Evolutionary conservation across 2,113 vertebrate species (phyloP), one percentile per base, ranked within the genome.

Genomic region (Pterocles gutturalis): DNA sequence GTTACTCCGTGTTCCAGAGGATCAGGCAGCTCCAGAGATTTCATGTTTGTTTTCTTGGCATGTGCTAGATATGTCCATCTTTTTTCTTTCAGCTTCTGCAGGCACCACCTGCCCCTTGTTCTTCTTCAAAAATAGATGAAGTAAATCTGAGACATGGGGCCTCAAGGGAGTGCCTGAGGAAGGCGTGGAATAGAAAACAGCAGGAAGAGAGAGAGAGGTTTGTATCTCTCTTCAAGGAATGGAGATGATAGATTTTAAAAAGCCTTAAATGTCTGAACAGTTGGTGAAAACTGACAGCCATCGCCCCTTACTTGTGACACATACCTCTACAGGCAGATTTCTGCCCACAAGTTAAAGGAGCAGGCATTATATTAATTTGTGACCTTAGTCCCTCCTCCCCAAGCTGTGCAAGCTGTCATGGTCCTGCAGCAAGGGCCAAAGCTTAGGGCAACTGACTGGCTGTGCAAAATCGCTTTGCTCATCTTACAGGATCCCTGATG

Each of bases 21-120:
- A 91, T 72, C 0, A 1, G 38, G 58, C 0, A 4, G 67, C 92
- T 93, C 89, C 46, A 67, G 96, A 95, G 96, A 97, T 66, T 96
- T 92, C 82, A 58, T 60, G 87, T 91, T 96, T 90, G 75, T 96
- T 96, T 94, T 96, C 87, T 94, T 97, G 94, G 31, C 75, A 90
- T 92, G 88, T 55, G 60, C 95, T 97, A 93, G 94, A 96, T 89
- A 89, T 58, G 71, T 89, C 92, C 43, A 57, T 94, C 97, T 97
- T 91, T 60, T 93, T 49, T 91, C 85, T 94, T 95, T 92, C 92
- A 97, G 94, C 33, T 79, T 89, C 67, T 85, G 77, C 64, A 85
- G 87, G 89, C 93, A 93, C 94, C 96, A 76, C 94, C 72, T 95
- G 83, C 60, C 71, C 62, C 69, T 86, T 94, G 89, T 81, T 91